Conservation (phyloP, 2,888 invertebrate species). For the Brachyopa scutellaris region DNA sequence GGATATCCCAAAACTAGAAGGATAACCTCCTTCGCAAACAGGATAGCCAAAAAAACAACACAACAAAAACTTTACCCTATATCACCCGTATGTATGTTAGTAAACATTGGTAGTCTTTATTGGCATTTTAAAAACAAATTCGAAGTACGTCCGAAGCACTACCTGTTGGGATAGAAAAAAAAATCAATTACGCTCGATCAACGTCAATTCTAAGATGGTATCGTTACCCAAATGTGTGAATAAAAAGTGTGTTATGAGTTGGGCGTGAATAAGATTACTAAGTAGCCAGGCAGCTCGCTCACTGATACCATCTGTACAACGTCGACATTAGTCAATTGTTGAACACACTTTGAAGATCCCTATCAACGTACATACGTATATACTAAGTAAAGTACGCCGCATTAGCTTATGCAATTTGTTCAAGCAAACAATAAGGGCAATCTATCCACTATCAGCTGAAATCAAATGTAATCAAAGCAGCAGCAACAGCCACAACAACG, state of each 20-base stretch:
- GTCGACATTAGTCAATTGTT: not conserved
- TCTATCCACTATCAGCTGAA: conserved; percentile 12
- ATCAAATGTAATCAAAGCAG: conserved; percentile 29
- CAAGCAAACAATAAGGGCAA: conserved; percentile 32
- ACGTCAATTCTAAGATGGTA: conserved; percentile 3
- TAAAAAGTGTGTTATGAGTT: conserved; percentile 6
- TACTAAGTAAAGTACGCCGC: no score
- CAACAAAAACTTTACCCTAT: no score
- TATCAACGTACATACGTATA: conserved; percentile 13
- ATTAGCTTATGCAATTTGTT: conserved; percentile 32
- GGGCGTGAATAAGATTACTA: conserved; percentile 20
- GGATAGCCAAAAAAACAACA: no score
- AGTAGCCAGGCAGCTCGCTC: not conserved
- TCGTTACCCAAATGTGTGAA: conserved; percentile 21
- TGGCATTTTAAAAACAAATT: not conserved
- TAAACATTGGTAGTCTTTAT: no score
- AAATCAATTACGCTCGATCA: conserved; percentile 3
- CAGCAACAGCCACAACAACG: no score
- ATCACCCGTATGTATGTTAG: no score
- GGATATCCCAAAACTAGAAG: no score
- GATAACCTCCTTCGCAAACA: no score
- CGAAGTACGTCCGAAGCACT: not conserved
- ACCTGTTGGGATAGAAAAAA: no score
- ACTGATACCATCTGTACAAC: conserved; percentile 21
- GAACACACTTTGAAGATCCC: conserved; percentile 9